These are phyloP conservation scores for Parnassius glacialis DNA, from an alignment of 2,888 invertebrate genomes.

Conservation along the genomic window DNA sequence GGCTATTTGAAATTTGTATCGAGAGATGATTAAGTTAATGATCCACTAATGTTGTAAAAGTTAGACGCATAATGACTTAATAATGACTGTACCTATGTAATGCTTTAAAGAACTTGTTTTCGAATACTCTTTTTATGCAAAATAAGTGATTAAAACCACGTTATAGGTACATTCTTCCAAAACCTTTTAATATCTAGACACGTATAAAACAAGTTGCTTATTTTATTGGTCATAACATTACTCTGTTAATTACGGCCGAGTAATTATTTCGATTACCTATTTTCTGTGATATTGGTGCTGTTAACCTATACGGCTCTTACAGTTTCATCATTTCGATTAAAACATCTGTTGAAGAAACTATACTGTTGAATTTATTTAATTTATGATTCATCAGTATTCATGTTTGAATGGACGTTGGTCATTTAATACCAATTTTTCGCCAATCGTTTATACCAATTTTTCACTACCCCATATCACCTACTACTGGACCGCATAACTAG, in stretches of 20 bases:
- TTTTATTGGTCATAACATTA: not conserved
- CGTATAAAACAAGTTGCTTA: constrained; percentile 4
- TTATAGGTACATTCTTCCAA: not conserved
- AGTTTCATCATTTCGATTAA: not conserved
- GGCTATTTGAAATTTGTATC: too few species aligned
- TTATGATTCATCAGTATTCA: constrained; percentile 26
- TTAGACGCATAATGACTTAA: not conserved
- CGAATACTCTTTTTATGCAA: not conserved
- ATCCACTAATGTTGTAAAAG: too few species aligned
- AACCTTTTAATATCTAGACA: constrained; percentile 15
- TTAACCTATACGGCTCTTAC: too few species aligned
- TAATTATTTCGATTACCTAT: constrained; percentile 16
- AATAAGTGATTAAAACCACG: constrained; percentile 15
- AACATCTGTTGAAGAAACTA: constrained; percentile 32
- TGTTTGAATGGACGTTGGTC: too few species aligned
- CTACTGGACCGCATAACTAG: too few species aligned
- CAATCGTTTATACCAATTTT: too few species aligned
- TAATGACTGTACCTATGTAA: not conserved
- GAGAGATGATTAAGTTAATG: too few species aligned
- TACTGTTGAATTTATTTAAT: constrained; percentile 17
- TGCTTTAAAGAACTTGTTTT: too few species aligned
- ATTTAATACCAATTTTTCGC: too few species aligned
- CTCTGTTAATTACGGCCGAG: not conserved
- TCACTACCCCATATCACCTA: too few species aligned
- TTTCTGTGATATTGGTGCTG: too few species aligned